Evolutionary conservation across 1,140 invertebrate species (phyloP).

Genomic region (Eupeodes corollae): DNA sequence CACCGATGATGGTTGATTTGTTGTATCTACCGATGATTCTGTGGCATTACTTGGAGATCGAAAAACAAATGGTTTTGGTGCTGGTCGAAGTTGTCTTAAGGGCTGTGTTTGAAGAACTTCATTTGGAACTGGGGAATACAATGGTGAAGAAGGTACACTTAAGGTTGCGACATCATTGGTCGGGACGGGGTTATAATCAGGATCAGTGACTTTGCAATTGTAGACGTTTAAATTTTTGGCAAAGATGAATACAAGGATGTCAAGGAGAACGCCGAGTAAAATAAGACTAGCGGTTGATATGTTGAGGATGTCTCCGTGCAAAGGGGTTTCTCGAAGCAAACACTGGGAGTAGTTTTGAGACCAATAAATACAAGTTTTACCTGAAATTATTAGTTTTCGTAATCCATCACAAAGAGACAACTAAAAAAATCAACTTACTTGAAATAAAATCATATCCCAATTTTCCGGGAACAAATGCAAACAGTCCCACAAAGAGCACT

Average conservation of each 20-base stretch:
- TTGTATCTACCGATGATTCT: conserved; percentile 22
- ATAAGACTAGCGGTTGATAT: conserved; percentile 28
- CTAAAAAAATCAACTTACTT: conserved; percentile 24
- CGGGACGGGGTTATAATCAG: conserved; percentile 21
- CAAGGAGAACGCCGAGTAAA: conserved; percentile 27
- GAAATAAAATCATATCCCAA: conserved; percentile 42
- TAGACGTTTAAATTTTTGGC: conserved; percentile 30
- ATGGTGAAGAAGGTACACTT: neutral
- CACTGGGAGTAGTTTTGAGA: conserved; percentile 26
- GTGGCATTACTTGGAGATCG: conserved; percentile 29
- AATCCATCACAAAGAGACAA: neutral
- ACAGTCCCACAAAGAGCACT: conserved; percentile 40
- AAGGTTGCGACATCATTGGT: neutral
- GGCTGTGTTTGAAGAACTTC: conserved; percentile 14
- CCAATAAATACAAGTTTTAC: conserved; percentile 34
- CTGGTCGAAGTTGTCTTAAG: neutral
- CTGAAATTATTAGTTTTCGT: too few species aligned
- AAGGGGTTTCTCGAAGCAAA: conserved; percentile 26
- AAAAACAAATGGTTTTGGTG: conserved; percentile 12
- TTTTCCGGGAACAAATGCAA: conserved; percentile 45
- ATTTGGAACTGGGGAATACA: conserved; percentile 27
- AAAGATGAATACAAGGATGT: conserved; percentile 26
- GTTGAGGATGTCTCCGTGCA: conserved; percentile 33
- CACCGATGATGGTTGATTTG: conserved; percentile 16
- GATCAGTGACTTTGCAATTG: conserved; percentile 33